Evolutionary conservation across 1,140 invertebrate species (phyloP).

Genomic region (Lasioglossum baleicum): DNA sequence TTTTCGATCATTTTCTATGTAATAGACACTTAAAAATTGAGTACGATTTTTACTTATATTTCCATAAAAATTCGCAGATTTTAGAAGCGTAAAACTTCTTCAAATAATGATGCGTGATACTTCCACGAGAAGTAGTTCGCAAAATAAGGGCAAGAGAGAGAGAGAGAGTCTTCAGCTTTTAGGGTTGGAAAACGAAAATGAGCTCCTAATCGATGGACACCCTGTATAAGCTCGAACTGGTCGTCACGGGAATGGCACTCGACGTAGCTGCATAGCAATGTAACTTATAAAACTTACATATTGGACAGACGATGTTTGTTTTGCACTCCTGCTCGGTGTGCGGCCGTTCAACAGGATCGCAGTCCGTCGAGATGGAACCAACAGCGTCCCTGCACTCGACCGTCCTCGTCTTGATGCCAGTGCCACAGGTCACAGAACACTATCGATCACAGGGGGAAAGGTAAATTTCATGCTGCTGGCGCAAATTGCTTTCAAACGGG

Average conservation of each 20-base stretch:
- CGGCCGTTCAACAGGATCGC: conserved; percentile 79
- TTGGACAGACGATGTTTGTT: conserved; percentile 71
- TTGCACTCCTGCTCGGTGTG: conserved; percentile 75
- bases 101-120: too few species aligned
- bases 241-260: neutral
- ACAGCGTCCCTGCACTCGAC: conserved; percentile 88
- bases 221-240: neutral
- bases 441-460: conserved; percentile 70
- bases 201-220: neutral
- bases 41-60: too few species aligned
- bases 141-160: too few species aligned
- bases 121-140: too few species aligned
- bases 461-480: neutral
- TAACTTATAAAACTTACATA: conserved; percentile 67
- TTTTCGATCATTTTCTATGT: too few species aligned
- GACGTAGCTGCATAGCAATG: neutral
- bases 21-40: too few species aligned
- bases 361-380: conserved; percentile 79
- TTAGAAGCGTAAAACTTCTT: too few species aligned
- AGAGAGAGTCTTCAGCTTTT: too few species aligned
- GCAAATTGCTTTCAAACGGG: neutral
- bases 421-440: conserved; percentile 93
- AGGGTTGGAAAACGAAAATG: too few species aligned
- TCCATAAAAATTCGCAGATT: too few species aligned
- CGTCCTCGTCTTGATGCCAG: conserved; percentile 88